Base-by-base conservation (phyloP, 2,113 vertebrate genomes). In the Octodon degus region DNA sequence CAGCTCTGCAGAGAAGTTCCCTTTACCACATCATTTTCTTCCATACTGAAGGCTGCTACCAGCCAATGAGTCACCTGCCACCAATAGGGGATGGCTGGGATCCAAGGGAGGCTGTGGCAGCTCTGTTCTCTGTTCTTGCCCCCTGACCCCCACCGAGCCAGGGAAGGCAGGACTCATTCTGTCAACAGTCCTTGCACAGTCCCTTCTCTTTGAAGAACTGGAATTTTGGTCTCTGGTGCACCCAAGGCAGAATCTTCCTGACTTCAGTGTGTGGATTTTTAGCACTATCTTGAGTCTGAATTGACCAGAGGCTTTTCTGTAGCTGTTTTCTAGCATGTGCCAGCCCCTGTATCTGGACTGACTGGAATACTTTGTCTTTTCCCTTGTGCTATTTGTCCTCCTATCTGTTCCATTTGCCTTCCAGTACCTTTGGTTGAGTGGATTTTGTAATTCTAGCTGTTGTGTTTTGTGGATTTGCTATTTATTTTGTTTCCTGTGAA, bases 1-100 rank as follows among this genome's bases (percentile, higher is more conserved):
- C 0, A 62, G 98, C 86, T 99, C 99, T 60, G 94, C 98, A 0
- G 99, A 99, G 55, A 98, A 98, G 37, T 97, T 99, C 96, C 95
- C 98, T 25, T 98, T 99, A 0, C 99, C 98, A 2, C 99, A 99
- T 82, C 96, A 98, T 1, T 99, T 99, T 80, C 99, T 1, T 98
- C 98, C 95, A 99, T 99, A 97, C 98, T 98, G 93, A 89, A 92
- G 63, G 86, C 92, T 40, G 74, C 97, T 62, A 60, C 93, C 16
- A 98, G 97, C 74, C 55, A 37, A 34, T 72, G 65, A 68, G 65
- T 68, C 32, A 16, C 30, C 30, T 12, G 5, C 17, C 68, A 70
- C 9, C n/a, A 19, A 37, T 12, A 25, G 22, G 11, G 9, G 30
- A n/a, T n/a, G 20, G 30, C 37, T 7, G 13, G 30, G 13, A 47